These are phyloP conservation scores for Choloepus didactylus DNA, from an alignment of 2,797 vertebrate genomes.

Conservation along the genomic window DNA sequence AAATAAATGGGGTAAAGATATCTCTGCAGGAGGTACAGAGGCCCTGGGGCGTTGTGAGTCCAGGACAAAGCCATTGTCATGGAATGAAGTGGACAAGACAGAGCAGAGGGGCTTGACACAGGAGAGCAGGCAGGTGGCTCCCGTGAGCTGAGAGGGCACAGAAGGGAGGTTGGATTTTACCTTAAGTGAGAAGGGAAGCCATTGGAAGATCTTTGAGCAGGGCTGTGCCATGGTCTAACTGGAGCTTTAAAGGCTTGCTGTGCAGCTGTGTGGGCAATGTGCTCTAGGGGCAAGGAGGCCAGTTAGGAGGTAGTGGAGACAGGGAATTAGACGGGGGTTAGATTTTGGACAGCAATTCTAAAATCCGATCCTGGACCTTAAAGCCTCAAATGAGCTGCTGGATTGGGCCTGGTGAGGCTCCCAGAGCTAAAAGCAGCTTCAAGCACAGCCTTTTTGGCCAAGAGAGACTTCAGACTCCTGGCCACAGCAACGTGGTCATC, in stretches of 20 bases:
- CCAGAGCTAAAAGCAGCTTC: neutral
- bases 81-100: neutral
- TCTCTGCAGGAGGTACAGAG: neutral
- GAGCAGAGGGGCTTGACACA: neutral
- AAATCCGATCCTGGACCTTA: neutral
- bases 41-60: neutral
- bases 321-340: fast-evolving
- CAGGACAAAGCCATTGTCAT: neutral
- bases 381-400: neutral
- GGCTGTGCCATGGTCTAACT: fast-evolving
- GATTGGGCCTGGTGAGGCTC: neutral
- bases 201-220: neutral
- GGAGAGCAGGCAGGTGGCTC: neutral
- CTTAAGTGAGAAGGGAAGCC: neutral
- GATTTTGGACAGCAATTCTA: neutral
- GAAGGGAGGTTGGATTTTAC: neutral
- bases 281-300: neutral
- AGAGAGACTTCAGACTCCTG: neutral
- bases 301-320: neutral
- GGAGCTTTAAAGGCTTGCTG: neutral
- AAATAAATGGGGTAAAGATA: neutral
- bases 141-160: neutral
- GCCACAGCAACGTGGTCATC: neutral
- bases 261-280: neutral
- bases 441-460: neutral